Conservation (phyloP, 2,113 vertebrate genomes). For the Ptilorrhoa leucosticta region DNA sequence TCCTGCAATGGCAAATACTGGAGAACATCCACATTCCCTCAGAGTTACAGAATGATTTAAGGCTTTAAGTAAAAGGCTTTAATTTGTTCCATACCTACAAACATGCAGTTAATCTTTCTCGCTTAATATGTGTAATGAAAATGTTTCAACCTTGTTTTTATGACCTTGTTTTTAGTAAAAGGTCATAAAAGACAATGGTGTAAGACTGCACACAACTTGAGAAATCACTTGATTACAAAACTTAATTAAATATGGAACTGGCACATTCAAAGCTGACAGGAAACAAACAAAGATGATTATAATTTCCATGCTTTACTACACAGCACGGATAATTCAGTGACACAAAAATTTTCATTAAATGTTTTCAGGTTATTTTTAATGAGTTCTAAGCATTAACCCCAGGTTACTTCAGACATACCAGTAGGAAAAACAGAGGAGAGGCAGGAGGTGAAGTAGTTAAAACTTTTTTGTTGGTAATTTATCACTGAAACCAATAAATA, state of each 20-base stretch:
- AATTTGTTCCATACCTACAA: background rate
- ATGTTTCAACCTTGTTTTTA: background rate
- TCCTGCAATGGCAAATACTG: background rate
- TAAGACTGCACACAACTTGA: slow-evolving; percentile 17
- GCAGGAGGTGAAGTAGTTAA: background rate
- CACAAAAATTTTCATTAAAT: background rate
- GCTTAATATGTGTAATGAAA: background rate
- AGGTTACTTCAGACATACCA: background rate
- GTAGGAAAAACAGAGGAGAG: background rate
- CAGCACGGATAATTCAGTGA: background rate
- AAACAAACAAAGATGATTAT: background rate
- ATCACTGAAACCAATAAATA: background rate
- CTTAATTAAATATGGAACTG: slow-evolving; percentile 41
- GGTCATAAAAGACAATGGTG: background rate
- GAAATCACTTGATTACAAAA: slow-evolving; percentile 53
- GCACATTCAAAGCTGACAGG: slow-evolving; percentile 4
- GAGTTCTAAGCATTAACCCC: background rate
- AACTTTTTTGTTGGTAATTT: background rate
- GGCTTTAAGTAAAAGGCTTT: background rate
- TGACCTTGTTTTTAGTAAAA: slow-evolving; percentile 11
- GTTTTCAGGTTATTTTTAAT: background rate
- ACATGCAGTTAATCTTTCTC: background rate
- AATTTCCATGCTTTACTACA: background rate
- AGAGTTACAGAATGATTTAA: background rate
- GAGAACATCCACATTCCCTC: background rate